phyloP scores from a whole-genome alignment of 2,113 vertebrate genomes.

The Oceanites oceanicus region DNA sequence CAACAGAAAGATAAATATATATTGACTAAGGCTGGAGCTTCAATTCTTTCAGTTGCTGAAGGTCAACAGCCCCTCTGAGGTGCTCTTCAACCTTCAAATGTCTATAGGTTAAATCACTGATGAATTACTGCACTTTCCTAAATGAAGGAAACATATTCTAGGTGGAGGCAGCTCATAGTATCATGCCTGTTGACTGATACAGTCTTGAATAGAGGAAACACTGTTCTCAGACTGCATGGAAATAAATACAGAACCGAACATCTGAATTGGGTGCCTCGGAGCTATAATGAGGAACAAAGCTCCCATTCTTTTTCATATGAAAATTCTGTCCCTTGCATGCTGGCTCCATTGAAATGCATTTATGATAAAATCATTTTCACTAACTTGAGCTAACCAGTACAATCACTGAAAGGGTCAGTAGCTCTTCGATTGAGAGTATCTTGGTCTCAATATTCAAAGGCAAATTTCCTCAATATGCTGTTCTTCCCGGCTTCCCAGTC shows the following conservation, averaged over 20 bases:
- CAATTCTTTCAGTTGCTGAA: slow-evolving; percentile 75
- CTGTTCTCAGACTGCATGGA: neutral
- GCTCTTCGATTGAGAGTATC: neutral
- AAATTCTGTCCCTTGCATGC: neutral
- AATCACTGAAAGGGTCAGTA: neutral
- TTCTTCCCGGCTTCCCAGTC: neutral
- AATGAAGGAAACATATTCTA: slow-evolving; percentile 43
- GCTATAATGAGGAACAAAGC: neutral
- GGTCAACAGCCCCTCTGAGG: slow-evolving; percentile 79
- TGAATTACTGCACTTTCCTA: slow-evolving; percentile 69
- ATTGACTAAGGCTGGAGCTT: slow-evolving; percentile 76
- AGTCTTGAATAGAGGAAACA: neutral
- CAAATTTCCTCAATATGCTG: neutral
- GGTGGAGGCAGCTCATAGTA: neutral
- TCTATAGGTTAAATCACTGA: slow-evolving; percentile 80
- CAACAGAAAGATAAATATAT: slow-evolving; percentile 82
- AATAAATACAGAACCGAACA: neutral
- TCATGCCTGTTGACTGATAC: slow-evolving; percentile 33
- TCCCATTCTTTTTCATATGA: neutral
- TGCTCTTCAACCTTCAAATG: slow-evolving; percentile 76
- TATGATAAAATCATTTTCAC: neutral
- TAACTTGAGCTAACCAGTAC: neutral
- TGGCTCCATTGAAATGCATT: neutral
- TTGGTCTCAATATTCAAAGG: neutral
- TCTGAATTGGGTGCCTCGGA: neutral